Evolutionary conservation across 2,113 vertebrate genomes (phyloP).

Genomic region (Microcebus murinus): DNA sequence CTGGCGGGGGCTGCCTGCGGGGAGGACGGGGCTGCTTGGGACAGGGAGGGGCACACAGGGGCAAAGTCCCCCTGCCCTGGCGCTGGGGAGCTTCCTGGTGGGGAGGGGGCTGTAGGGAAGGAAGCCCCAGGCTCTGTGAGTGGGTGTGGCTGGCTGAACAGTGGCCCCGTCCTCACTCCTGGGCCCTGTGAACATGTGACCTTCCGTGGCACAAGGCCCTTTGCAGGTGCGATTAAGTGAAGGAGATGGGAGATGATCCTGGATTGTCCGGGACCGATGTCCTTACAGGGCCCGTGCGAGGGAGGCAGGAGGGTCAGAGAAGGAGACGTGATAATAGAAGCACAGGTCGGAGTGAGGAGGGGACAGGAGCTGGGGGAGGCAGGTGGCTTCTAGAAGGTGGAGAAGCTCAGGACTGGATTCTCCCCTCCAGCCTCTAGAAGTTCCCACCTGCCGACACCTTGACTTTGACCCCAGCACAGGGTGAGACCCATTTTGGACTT

Average conservation of each 20-base stretch:
- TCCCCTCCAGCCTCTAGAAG: background rate
- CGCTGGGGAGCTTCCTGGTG: background rate
- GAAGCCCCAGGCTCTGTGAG: background rate
- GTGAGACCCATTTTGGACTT: background rate
- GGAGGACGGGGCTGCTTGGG: background rate
- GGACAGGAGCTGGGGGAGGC: background rate
- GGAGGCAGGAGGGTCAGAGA: background rate
- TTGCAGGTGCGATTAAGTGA: background rate
- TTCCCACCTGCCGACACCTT: background rate
- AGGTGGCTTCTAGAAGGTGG: background rate
- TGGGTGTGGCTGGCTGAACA: background rate
- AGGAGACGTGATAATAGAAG: background rate
- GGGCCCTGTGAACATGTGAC: background rate
- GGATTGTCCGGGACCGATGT: background rate
- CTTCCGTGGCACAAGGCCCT: background rate
- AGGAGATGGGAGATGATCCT: background rate
- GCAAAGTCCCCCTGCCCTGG: too few relatives aligned
- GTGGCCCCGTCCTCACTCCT: background rate
- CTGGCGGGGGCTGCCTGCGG: fast-evolving
- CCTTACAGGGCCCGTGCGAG: background rate
- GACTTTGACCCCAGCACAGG: background rate
- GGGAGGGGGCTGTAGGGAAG: background rate
- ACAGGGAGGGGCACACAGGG: background rate
- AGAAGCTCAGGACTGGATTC: background rate
- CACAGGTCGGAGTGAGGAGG: background rate